Evolutionary conservation across 2,888 invertebrate species (phyloP).

Genomic region (Perizoma affinitatum): DNA sequence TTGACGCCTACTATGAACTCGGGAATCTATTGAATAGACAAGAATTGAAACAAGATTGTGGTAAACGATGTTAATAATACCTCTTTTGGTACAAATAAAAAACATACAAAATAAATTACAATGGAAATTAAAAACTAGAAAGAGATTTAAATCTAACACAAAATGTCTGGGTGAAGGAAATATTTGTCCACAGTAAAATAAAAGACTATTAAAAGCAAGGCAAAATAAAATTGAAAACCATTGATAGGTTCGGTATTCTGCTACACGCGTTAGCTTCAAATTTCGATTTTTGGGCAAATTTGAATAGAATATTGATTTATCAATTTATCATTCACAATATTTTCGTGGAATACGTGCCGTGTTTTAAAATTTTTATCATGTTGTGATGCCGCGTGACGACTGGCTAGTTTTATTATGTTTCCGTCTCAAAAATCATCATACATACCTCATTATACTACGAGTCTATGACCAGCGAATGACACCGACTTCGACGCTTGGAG

Average conservation of each 20-base stretch:
- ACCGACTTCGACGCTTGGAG: background rate
- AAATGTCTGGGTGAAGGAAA: no score
- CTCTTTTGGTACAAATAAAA: no score
- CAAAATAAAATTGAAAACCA: slow-evolving; percentile 43
- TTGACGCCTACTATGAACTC: slow-evolving; percentile 41
- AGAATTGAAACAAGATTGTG: slow-evolving; percentile 32
- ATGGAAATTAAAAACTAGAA: no score
- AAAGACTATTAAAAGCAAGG: slow-evolving; percentile 10
- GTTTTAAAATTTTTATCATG: background rate
- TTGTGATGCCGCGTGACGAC: no score
- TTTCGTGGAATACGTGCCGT: slow-evolving; percentile 9
- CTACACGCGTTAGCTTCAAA: slow-evolving; percentile 41
- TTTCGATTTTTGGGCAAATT: slow-evolving; percentile 50
- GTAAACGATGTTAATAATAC: no score
- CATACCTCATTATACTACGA: background rate
- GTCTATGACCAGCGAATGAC: no score
- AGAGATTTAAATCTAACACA: no score
- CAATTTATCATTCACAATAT: slow-evolving; percentile 31
- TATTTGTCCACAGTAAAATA: no score
- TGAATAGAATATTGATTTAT: slow-evolving; percentile 46
- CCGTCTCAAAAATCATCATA: background rate
- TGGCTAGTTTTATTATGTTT: no score
- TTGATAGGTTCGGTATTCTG: slow-evolving; percentile 44
- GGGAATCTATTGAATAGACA: slow-evolving; percentile 42
- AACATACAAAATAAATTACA: no score